These are phyloP conservation scores for Festucalex cinctus DNA, from an alignment of 2,113 vertebrate species.

Conservation along the genomic window DNA sequence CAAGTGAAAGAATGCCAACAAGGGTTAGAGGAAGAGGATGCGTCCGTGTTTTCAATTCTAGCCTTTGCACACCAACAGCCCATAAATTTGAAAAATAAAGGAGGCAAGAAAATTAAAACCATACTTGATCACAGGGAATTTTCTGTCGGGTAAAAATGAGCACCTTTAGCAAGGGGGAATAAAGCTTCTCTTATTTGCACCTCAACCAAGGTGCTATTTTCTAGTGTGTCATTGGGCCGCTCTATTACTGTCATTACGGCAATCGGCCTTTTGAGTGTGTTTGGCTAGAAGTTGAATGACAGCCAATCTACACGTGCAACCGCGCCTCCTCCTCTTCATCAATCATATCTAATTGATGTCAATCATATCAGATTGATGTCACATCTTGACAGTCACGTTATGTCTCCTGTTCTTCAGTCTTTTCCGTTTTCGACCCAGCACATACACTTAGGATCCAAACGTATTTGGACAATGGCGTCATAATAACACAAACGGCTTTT, in stretches of 20 bases:
- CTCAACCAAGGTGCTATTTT: conserved; percentile 56
- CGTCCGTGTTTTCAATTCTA: conserved; percentile 67
- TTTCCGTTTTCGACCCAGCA: too few species aligned
- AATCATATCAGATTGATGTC: not conserved
- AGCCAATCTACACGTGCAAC: conserved; percentile 71
- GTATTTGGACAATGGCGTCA: too few species aligned
- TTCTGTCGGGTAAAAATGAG: conserved; percentile 68
- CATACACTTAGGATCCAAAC: too few species aligned
- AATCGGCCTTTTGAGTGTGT: conserved; percentile 64
- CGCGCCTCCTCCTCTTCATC: conserved; percentile 56
- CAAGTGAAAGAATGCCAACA: too few species aligned
- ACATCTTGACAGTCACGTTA: not conserved
- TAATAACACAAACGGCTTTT: not conserved
- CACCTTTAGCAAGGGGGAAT: conserved; percentile 51
- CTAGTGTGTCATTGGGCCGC: conserved; percentile 52
- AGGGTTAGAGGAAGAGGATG: not conserved
- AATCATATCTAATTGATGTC: conserved; percentile 64
- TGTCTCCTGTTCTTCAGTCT: not conserved
- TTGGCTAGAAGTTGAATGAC: conserved; percentile 67
- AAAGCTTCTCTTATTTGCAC: conserved; percentile 63
- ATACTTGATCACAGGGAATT: conserved; percentile 70
- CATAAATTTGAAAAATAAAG: conserved; percentile 23
- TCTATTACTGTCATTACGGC: conserved; percentile 73
- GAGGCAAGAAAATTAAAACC: conserved; percentile 63
- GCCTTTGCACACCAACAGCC: conserved; percentile 39